Base-by-base conservation (phyloP, 2,888 invertebrate genomes). In the Melanostoma mellinum region DNA sequence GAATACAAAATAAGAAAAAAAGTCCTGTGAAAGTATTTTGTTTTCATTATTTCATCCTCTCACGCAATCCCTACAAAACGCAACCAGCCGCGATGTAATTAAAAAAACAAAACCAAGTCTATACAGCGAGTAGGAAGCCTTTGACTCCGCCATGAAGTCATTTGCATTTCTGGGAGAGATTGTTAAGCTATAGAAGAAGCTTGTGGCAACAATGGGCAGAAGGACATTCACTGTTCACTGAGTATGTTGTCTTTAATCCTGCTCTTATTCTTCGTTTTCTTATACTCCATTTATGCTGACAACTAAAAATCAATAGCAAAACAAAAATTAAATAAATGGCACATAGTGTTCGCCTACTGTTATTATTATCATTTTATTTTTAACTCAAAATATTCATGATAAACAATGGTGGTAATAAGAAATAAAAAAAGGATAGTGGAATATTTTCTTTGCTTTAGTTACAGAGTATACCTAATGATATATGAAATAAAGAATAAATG, bases 31-130 rank as follows among this genome's bases (percentile, higher is more conserved):
- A 78, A 74, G 78, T 55, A 71, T 71, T 84, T 60, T 65, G 58
- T 74, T 69, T 75, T 71, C 76, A 67, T 75, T 79, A 79, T 84
- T 74, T 71, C 67, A 75, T 75, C 53, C 55, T 78, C 69, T 74
- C 84, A 84, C 84, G 79, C 84, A 84, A 84, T 71, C 71, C 74
- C 69, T 61, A 74, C 38, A 73, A 69, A 81, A 81, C 50, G 72
- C 61, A 84, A 84, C 60, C 78, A 79, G 65, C 55, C 74, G 71
- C 69, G 56, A 71, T 71, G 75, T 84, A 79, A 75, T 79, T 84
- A 75, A 67, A 84, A 48, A 68, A 52, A 74, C 48, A 46, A 8
- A 80, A 63, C 52, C 50, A 76, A 32, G 0, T 38, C 38, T 56
- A 53, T 40, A 42, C 3, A 9, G 8, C 32, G 1, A 55, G 30